These are phyloP conservation scores for Buceros bicornis DNA, from an alignment of 2,797 vertebrate species.

Conservation along the genomic window DNA sequence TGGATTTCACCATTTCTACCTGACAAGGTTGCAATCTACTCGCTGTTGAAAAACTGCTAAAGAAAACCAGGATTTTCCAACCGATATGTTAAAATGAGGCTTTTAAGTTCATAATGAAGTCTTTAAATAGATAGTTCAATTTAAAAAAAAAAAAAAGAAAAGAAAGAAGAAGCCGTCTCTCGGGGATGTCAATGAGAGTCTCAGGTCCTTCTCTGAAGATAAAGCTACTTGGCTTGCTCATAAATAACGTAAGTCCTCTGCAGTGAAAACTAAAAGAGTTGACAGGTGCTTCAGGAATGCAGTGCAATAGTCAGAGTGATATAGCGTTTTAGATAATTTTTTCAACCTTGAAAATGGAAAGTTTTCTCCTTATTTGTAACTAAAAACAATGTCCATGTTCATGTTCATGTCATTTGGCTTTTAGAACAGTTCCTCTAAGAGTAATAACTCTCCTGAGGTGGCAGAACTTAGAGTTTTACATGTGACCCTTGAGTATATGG, in stretches of 20 bases:
- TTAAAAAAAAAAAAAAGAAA: background rate
- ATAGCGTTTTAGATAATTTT: background rate
- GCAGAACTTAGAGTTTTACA: background rate
- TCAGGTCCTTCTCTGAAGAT: conserved; percentile 8
- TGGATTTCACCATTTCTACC: background rate
- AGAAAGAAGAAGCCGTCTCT: background rate
- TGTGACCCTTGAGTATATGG: background rate
- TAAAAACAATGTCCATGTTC: background rate
- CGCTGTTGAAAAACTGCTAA: background rate
- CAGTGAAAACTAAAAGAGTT: background rate
- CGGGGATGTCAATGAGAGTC: background rate
- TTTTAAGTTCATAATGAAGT: background rate
- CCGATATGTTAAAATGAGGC: background rate
- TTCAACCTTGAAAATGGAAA: background rate
- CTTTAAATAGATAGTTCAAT: background rate
- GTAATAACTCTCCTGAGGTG: background rate
- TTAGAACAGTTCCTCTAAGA: background rate
- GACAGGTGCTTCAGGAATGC: background rate
- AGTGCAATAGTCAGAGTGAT: background rate
- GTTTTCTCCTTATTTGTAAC: background rate
- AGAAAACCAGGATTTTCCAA: background rate
- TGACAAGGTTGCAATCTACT: background rate
- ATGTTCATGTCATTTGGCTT: background rate
- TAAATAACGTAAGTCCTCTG: conserved; percentile 13
- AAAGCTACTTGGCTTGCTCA: background rate